phyloP scores from a whole-genome alignment of 1,140 invertebrate species.

The Lasioglossum albipes region DNA sequence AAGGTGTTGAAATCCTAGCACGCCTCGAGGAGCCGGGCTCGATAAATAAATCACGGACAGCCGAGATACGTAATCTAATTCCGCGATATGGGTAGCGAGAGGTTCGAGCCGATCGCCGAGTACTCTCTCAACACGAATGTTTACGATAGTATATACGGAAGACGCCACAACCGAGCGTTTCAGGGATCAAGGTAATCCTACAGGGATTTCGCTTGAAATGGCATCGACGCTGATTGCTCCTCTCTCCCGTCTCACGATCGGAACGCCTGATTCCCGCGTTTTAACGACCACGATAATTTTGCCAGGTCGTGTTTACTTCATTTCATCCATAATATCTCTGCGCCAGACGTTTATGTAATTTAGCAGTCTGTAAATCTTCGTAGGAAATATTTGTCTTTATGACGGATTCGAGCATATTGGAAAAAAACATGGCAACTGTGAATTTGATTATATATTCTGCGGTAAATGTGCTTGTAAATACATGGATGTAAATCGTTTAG shows the following conservation, averaged over 20 bases:
- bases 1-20: conserved; percentile 71
- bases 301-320: conserved; percentile 21
- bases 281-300: conserved; percentile 36
- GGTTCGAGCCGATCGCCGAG: conserved; percentile 46
- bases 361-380: too few species aligned
- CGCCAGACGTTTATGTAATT: too few species aligned
- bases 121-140: conserved; percentile 4
- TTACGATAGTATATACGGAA: conserved; percentile 31
- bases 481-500: too few species aligned
- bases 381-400: too few species aligned
- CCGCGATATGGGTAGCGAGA: conserved; percentile 63
- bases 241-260: conserved; percentile 50
- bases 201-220: conserved; percentile 30
- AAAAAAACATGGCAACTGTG: too few species aligned
- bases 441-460: too few species aligned
- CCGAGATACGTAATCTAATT: conserved; percentile 72
- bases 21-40: conserved; percentile 58
- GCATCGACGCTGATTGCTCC: conserved; percentile 23
- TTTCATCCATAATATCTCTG: too few species aligned
- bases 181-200: conserved; percentile 57
- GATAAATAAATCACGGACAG: conserved; percentile 74
- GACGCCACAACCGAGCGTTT: conserved; percentile 39
- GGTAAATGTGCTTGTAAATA: too few species aligned
- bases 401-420: too few species aligned
- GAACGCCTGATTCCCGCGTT: conserved; percentile 38